Evolutionary conservation across 2,797 vertebrate species (phyloP), one percentile per base, ranked within the genome.

Genomic region (Pseudomugil tenellus): DNA sequence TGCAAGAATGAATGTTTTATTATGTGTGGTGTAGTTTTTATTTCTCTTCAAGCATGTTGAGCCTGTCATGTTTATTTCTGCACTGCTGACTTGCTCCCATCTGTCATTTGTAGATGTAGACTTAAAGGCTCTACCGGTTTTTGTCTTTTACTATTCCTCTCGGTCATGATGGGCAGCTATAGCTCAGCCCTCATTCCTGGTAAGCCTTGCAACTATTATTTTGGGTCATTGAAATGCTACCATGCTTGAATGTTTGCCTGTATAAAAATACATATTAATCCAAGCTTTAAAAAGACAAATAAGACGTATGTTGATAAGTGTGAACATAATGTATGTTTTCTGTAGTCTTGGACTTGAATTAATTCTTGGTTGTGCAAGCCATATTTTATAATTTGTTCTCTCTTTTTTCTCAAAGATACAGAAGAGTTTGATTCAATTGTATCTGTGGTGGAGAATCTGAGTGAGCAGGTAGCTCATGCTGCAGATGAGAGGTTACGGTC

Each of bases 371-470:
- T 64, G 6, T 53, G 16, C 17, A 5, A 35, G 34, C 29, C 52
- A 28, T 53, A 29, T 41, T 76, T 76, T 72, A 57, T 70, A 32
- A 11, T 41, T 29, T 58, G 6, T 68, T 75, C 53, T 82, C 19
- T 59, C 10, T 23, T 84, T 68, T 82, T 53, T 88, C 79, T 95
- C 90, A 68, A 92, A 99, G 97, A 98, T 79, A 91, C 96, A 84
- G 97, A 97, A 91, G 96, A 97, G 84, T 98, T 98, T 94, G 96
- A 96, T 75, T 96, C 95, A 32, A 94, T 99, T 82, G 92, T 97
- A 77, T 94, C 96, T 70, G 86, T 94, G 79, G 88, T 93, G 82
- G 94, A 96, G 94, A 95, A 93, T 85, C 91, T 96, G 84, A 95
- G 91, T 88, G 94, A 96, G 89, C 94, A 95, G 82, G 95, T 93